A percentile compares a stretch with the other conserved stretches of the same genome.
Conservation (phyloP, 2,113 vertebrate species). For the Typhlomys cinereus region DNA sequence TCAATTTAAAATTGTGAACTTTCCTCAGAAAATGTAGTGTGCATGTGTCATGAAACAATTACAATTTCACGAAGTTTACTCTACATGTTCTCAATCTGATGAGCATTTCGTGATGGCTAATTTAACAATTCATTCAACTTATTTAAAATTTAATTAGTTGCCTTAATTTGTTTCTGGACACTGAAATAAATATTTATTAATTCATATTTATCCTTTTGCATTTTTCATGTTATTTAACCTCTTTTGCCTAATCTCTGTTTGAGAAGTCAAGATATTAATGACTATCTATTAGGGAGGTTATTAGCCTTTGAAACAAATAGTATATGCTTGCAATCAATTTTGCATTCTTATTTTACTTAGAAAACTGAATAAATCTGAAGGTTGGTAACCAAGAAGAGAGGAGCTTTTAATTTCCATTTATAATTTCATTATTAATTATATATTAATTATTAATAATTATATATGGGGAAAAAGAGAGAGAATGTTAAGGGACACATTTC, state of each 20-base stretch:
- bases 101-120: background rate
- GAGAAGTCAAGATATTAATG: background rate
- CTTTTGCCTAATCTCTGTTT: constrained; percentile 24
- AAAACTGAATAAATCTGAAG: background rate
- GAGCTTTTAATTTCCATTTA: no score
- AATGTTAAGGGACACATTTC: background rate
- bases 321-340: background rate
- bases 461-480: no score
- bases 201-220: background rate
- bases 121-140: background rate
- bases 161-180: background rate
- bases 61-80: background rate
- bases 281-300: background rate
- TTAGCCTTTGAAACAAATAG: constrained; percentile 15
- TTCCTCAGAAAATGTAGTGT: background rate
- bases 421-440: no score
- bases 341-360: background rate
- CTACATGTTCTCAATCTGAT: background rate
- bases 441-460: no score
- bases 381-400: background rate
- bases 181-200: background rate
- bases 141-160: background rate
- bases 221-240: background rate
- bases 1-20: constrained; percentile 3
- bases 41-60: background rate